Percentiles rank a stretch among this genome's conserved stretches.
Conservation (phyloP, 2,113 vertebrate species). For the Archilochus colubris region DNA sequence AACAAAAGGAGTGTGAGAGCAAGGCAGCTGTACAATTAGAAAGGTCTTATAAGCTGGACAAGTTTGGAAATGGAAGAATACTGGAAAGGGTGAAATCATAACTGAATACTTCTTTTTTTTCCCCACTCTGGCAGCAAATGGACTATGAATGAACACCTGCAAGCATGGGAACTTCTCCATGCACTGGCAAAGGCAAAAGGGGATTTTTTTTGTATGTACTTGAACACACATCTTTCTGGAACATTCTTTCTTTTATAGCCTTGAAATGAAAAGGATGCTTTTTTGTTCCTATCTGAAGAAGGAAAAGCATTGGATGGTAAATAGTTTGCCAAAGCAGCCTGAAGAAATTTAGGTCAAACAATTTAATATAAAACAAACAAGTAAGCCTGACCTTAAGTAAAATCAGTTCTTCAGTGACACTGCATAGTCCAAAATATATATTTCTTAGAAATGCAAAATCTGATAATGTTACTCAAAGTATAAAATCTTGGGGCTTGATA, state of each 20-base stretch:
- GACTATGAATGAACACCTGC: background rate
- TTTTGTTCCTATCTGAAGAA: background rate
- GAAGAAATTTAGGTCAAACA: background rate
- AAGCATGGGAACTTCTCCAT: background rate
- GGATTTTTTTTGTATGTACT: background rate
- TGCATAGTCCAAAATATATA: background rate
- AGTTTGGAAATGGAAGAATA: background rate
- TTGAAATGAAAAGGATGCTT: background rate
- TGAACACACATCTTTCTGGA: background rate
- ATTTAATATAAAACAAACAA: background rate
- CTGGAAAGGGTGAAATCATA: background rate
- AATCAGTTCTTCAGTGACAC: background rate
- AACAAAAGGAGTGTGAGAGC: background rate
- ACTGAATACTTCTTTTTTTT: slow-evolving; percentile 9
- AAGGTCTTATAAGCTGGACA: background rate
- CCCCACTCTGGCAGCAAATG: background rate
- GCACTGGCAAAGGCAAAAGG: background rate
- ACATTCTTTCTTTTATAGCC: background rate
- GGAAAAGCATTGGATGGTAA: background rate
- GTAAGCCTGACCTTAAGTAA: background rate
- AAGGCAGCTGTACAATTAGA: background rate
- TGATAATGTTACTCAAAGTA: background rate
- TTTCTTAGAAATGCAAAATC: background rate
- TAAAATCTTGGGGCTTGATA: background rate
- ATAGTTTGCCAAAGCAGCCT: background rate